Evolutionary conservation across 1,140 invertebrate genomes (phyloP).

Genomic region (Drosophila nebulosa): DNA sequence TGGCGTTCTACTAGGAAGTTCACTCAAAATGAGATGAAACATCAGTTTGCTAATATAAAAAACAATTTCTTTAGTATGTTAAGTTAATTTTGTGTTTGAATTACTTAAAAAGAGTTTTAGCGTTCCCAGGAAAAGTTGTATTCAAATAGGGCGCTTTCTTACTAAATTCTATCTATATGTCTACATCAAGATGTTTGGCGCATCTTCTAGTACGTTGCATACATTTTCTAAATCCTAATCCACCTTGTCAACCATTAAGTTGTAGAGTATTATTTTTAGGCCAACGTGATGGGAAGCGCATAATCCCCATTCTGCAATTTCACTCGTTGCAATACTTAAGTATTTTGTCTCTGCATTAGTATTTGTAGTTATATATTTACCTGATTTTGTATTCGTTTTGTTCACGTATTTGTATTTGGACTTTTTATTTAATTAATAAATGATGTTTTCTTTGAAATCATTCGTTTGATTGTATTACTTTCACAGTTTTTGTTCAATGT

Average conservation of each 20-base stretch:
- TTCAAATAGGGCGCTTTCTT: no score
- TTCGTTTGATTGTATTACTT: background rate
- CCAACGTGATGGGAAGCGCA: slow-evolving; percentile 1
- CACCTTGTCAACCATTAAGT: background rate
- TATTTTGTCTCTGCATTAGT: background rate
- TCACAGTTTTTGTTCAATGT: background rate
- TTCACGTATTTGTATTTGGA: background rate
- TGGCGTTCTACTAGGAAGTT: no score
- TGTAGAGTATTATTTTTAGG: background rate
- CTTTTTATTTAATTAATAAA: background rate
- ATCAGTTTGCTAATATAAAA: no score
- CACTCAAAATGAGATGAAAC: no score
- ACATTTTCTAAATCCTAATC: background rate
- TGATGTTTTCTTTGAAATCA: background rate
- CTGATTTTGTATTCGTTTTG: background rate
- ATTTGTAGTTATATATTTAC: no score
- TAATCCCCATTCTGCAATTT: background rate
- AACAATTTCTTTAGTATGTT: no score
- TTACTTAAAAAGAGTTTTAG: no score
- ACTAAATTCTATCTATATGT: no score
- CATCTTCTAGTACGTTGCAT: no score
- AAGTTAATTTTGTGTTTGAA: no score
- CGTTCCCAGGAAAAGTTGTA: no score
- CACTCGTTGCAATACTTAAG: background rate
- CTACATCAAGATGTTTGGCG: no score